A percentile compares a stretch with the other conserved stretches of the same genome.
phyloP scores from a whole-genome alignment of 2,888 invertebrate species.

The Ophion ellenae region DNA sequence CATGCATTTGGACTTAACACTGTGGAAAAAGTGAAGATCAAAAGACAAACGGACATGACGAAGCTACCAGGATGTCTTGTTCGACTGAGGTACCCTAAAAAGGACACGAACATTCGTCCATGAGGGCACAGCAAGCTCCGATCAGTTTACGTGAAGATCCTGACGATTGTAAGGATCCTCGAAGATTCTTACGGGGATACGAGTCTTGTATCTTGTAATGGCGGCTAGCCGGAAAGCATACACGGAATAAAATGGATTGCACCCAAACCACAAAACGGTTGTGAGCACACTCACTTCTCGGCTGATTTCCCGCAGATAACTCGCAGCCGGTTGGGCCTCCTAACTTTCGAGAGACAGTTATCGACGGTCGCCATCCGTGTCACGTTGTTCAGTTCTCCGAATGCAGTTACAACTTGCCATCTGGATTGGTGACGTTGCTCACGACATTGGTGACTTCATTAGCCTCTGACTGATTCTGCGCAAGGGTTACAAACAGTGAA shows the following conservation, averaged over 20 bases:
- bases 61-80: background rate
- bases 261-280: background rate
- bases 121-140: background rate
- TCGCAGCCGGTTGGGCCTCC: background rate
- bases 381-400: background rate
- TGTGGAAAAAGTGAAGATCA: too few species aligned
- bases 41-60: too few species aligned
- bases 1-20: too few species aligned
- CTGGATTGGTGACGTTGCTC: background rate
- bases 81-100: background rate
- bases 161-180: background rate
- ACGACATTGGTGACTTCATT: background rate
- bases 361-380: background rate
- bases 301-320: background rate
- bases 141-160: background rate
- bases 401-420: background rate
- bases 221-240: background rate
- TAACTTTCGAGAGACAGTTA: background rate
- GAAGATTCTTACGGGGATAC: background rate
- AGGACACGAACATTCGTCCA: background rate
- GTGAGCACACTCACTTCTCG: background rate
- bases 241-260: background rate
- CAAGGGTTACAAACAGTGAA: background rate
- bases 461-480: background rate
- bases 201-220: background rate